Base-by-base conservation (phyloP, 1,140 invertebrate species). In the Nylanderia fulva region DNA sequence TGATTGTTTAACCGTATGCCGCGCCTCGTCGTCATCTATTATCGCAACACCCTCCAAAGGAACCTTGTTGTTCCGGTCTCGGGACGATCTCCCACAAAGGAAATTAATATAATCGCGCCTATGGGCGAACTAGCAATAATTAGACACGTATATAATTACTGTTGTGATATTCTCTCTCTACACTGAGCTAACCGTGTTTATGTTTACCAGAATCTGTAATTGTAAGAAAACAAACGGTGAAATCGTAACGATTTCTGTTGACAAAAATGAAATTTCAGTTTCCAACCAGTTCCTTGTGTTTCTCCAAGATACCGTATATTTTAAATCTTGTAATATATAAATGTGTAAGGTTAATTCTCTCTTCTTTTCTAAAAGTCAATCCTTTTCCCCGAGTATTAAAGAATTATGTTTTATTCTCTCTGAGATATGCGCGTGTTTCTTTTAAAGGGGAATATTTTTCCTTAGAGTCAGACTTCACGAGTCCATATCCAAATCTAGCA, bases 1-100 rank as follows among this genome's bases (percentile, higher is more conserved):
- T 45, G 61, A 13, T 71, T 82, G 77, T 82, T 82, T 72, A 82
- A 82, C 52, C 66, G 66, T 58, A 82, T 68, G 64, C 29, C 64
- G 36, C 64, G 27, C 29, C 56, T 63, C 75, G 63, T 79, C 76
- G 45, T 68, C 75, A 42, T 33, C 18, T 48, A 48, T 54, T 48
- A 63, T 52, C 66, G 66, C 64, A 54, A 58, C 27, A 6, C 27
- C 15, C 66, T 82, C 77, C 21, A 72, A 72, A 82, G 66, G 77
- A 45, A 71, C 39, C 15, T 24, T 24, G 27, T 66, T 45, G 27
- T 66, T 45, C 61, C 42, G 21, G 29, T 72, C 18, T 15, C 36
- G 64, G 29, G 24, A 24, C n/a, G 52, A 24, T 42, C 60, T 42
- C 36, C 18, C 18, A 52, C 66, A 58, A 58, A 82, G 77, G 77